Base-by-base conservation (phyloP, 2,797 vertebrate species). In the Pseudochirops corinnae region DNA sequence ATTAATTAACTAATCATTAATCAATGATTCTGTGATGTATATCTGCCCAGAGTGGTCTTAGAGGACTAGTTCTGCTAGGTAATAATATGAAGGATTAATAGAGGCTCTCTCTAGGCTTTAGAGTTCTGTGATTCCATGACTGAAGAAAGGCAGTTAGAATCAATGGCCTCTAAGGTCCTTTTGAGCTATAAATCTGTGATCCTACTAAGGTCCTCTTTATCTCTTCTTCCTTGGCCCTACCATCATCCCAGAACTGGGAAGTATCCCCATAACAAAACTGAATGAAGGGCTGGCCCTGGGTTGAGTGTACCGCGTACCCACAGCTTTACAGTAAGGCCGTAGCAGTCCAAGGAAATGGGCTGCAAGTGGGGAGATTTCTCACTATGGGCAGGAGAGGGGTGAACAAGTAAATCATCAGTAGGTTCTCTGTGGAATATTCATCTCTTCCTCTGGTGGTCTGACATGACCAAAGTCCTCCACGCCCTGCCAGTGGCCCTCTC, bases 391-490 rank as follows among this genome's bases (percentile, higher is more conserved):
- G 56, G 82, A 62, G 58, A 29, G 55, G 39, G 18, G 10, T 31
- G 46, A 90, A 94, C n/a, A n/a, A 16, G 5, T 56, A 82, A 53
- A 58, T 0, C 10, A 21, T 58, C 14, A 1, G 53, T 26, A 39
- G 56, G 62, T 52, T n/a, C 46, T 67, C 55, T 2, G 4, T 11
- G 90, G n/a, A 90, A n/a, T 33, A 46, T 90, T 90, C 21, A 9
- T 56, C 46, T 39, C 33, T 92, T 82, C 92, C 91, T 82, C 56
- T 94, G 13, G 94, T 11, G 91, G 26, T 67, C 82, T 55, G 67
- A 94, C 39, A 12, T 46, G 39, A 82, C 39, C 21, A 29, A 56
- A 12, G 29, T 26, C 90, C 74, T 93, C 53, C 5, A n/a, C 46
- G 67, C 50, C 26, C 56, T 58, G 57, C 7, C 24, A 31, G 46